Evolutionary conservation across 2,797 vertebrate species (phyloP).

Genomic region (Pseudochirops corinnae): DNA sequence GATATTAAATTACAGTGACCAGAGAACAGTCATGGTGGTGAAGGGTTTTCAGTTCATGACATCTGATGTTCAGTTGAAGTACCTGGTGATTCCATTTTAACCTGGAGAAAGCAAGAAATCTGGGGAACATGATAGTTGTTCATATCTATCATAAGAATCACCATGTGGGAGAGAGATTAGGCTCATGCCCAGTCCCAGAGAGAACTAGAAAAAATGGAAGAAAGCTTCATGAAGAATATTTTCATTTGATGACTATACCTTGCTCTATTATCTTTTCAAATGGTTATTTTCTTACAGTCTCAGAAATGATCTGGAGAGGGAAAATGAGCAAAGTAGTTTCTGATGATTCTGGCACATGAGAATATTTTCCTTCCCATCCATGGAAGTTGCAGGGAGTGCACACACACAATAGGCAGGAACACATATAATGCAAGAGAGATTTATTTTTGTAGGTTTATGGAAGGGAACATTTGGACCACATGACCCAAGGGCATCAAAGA

Average conservation of each 20-base stretch:
- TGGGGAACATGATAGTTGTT: background rate
- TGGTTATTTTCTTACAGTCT: background rate
- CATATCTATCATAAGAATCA: background rate
- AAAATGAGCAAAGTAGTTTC: background rate
- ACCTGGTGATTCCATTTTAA: background rate
- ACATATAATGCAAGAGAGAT: background rate
- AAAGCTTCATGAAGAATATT: background rate
- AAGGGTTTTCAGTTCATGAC: background rate
- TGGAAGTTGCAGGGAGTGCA: background rate
- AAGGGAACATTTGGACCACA: background rate
- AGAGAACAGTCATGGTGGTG: background rate
- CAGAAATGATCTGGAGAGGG: background rate
- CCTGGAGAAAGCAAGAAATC: background rate
- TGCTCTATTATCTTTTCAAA: background rate
- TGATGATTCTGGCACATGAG: background rate
- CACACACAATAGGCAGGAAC: background rate
- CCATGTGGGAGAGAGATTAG: background rate
- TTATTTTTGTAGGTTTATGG: background rate
- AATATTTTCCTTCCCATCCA: background rate
- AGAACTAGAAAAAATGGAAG: background rate
- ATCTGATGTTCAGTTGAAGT: background rate
- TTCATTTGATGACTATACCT: background rate
- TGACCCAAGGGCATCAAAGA: background rate
- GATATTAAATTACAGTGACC: background rate
- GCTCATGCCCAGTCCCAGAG: background rate